These are phyloP conservation scores for Microtus montanus DNA, from an alignment of 2,113 vertebrate species.

Conservation along the genomic window DNA sequence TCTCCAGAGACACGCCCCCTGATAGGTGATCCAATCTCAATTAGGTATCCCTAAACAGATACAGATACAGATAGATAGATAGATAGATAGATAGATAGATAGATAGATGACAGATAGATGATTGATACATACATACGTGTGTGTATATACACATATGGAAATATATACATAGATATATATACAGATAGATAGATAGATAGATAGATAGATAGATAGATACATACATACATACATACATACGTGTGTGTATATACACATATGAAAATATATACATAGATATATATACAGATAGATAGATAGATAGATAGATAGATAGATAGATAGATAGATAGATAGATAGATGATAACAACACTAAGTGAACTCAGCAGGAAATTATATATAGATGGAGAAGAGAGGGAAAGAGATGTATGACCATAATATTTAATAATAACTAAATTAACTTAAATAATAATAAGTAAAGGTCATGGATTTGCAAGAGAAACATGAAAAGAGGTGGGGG, in stretches of 20 bases:
- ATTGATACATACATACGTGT: too few species aligned
- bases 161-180: too few species aligned
- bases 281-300: too few species aligned
- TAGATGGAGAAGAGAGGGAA: neutral
- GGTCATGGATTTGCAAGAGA: neutral
- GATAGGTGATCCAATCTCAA: neutral
- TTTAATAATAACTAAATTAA: neutral
- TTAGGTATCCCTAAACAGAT: neutral
- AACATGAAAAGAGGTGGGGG: neutral
- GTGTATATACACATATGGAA: too few species aligned
- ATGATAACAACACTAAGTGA: neutral
- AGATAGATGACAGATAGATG: too few species aligned
- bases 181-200: too few species aligned
- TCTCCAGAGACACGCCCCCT: neutral
- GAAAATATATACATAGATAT: too few species aligned
- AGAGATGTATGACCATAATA: neutral
- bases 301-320: neutral
- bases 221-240: too few species aligned
- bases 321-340: neutral
- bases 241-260: too few species aligned
- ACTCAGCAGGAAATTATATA: neutral
- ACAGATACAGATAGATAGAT: neutral
- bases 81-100: too few species aligned
- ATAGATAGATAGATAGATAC: neutral
- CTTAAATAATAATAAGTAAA: neutral